Evolutionary conservation across 2,113 vertebrate species (phyloP), one percentile per base, ranked within the genome.

Genomic region (Calypte anna): DNA sequence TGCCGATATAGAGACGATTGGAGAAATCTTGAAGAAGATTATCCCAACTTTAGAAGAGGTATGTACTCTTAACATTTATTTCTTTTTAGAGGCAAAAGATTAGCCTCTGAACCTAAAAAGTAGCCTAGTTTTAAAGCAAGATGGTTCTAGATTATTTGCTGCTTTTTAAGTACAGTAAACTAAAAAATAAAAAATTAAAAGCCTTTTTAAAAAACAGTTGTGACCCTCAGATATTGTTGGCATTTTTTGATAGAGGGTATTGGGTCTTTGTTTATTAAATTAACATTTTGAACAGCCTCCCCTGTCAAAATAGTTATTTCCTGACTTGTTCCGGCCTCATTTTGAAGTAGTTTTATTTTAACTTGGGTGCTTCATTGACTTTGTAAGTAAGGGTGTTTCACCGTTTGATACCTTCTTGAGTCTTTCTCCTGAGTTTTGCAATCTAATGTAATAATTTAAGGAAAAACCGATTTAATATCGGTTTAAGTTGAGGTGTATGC

Each of bases 31-130:
- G 97, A 98, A 99, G 97, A 99, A 99, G 98, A 99, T 99, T 97
- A 99, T 99, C 96, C 99, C 99, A 86, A 99, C 99, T 53, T 97
- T 99, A 94, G 99, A 99, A 97, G 99, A 99, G 98, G 99, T 99
- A 96, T 97, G 98, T 95, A 48, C 25, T 63, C 87, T 79, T 76
- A 77, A 30, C 19, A 15, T 88, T 38, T 83, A 24, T 51, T 57
- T 68, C 75, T 22, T 91, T 74, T 94, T 95, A 88, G 30, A 64
- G 55, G 24, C 86, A 53, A 17, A 70, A n/a, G 82, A 38, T 88
- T 64, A 86, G 31, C 21, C 40, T 40, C 40, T 38, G 36, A 40
- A 40, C 40, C 40, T 40, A 40, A 40, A 40, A 40, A 40, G 5
- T 40, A 40, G 40, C 40, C 40, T 40, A 40, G 40, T 74, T 91